Evolutionary conservation across 2,113 vertebrate species (phyloP), one percentile per base, ranked within the genome.

Genomic region (Willisornis vidua): DNA sequence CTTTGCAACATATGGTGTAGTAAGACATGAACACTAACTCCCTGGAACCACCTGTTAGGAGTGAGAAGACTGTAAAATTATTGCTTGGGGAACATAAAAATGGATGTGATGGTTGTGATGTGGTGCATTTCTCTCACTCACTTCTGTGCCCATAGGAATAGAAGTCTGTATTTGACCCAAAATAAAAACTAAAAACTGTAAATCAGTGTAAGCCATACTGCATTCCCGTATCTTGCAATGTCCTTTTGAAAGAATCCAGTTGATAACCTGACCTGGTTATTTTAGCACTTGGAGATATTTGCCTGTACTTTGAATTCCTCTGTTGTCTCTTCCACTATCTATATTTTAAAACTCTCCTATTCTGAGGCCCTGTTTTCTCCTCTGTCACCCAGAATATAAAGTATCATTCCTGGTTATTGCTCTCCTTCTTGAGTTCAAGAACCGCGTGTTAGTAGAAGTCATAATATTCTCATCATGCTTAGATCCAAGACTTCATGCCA

Each of bases 1-100:
- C 77, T 87, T 52, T 75, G 35, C 26, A 84, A 58, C 75, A 75
- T 41, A 88, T 15, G 28, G 68, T 28, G 7, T 89, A 96, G 76
- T 48, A 93, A 95, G 68, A 68, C 62, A 86, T 28, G 19, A 28
- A 84, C 78, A 78, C 46, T 59, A 66, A 87, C 18, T 83, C 79
- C 82, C 75, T 68, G 82, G 55, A 29, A 93, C 59, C 82, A 91
- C 72, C 75, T 90, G 72, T 72, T 93, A 81, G 48, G 39, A 91
- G 19, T 35, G 45, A 96, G 68, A 65, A 96, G 72, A 52, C 28
- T 81, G 62, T 17, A 74, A 88, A 86, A 83, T 80, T 33, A 35
- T 49, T 63, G 63, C 55, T 67, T 20, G 14, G 39, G 43, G 63
- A 91, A 59, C 35, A 68, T 41, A 65, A 89, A 95, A 94, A 84